Conservation (phyloP, 2,797 vertebrate species). For the Myoxocephalus aenaeus region DNA sequence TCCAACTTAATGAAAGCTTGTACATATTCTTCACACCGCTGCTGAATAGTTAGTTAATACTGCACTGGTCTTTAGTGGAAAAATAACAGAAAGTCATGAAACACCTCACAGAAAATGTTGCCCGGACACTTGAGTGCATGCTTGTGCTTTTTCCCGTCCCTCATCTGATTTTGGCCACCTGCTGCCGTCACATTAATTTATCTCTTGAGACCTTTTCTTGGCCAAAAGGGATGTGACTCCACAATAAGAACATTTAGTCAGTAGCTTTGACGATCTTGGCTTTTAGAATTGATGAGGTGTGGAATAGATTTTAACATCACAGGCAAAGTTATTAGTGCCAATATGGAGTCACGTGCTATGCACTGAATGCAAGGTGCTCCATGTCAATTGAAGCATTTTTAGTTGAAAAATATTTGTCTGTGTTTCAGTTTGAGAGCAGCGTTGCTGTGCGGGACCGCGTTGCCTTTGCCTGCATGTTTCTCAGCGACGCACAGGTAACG, state of each 20-base stretch:
- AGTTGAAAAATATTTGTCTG: constrained; percentile 1
- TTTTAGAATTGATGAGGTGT: constrained; percentile 13
- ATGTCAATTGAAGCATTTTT: not conserved
- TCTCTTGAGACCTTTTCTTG: constrained; percentile 20
- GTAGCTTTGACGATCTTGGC: not conserved
- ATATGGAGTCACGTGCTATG: not conserved
- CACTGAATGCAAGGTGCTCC: not conserved
- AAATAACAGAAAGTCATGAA: constrained; percentile 44
- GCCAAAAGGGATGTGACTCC: constrained; percentile 12
- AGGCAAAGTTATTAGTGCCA: not conserved
- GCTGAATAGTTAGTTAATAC: constrained; percentile 11
- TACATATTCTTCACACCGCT: not conserved
- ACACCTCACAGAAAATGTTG: constrained; percentile 20
- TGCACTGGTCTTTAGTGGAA: constrained; percentile 9
- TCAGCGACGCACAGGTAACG: constrained; percentile 92
- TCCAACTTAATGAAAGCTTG: constrained; percentile 10
- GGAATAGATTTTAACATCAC: not conserved
- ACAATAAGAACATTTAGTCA: constrained; percentile 18
- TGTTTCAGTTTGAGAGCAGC: constrained; percentile 91
- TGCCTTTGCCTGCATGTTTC: constrained; percentile 97
- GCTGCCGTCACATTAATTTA: constrained; percentile 41
- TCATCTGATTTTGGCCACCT: constrained; percentile 33
- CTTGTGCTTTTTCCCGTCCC: constrained; percentile 39
- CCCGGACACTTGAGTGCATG: constrained; percentile 27
- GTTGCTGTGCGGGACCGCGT: constrained; percentile 96